A percentile compares a stretch with the other conserved stretches of the same genome.
Evolutionary conservation across 2,797 vertebrate genomes (phyloP).

Genomic region (Gadopsis bispinosus): DNA sequence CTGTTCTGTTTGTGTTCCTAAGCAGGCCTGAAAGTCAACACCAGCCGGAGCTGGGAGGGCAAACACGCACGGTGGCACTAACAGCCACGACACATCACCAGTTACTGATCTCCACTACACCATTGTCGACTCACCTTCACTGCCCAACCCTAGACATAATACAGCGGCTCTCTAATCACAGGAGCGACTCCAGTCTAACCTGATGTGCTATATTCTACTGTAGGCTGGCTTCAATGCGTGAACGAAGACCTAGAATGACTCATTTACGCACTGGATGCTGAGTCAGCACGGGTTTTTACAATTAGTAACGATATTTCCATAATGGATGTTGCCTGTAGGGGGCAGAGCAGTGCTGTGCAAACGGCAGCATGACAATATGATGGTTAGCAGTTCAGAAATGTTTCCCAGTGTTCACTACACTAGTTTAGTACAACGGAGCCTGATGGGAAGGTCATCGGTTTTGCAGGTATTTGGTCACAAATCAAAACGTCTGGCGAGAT

Average conservation of each 20-base stretch:
- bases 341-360: background rate
- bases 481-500: background rate
- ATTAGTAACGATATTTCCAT: background rate
- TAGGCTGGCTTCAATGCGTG: background rate
- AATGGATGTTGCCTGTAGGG: background rate
- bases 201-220: background rate
- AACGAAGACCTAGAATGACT: background rate
- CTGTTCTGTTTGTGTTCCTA: conserved; percentile 47
- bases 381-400: background rate
- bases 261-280: background rate
- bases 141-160: background rate
- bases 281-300: background rate
- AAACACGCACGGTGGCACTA: background rate
- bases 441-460: too few relatives aligned
- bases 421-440: background rate
- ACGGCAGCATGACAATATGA: background rate
- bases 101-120: conserved; percentile 17
- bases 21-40: conserved; percentile 56
- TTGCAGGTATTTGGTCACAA: background rate
- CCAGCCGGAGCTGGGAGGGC: conserved; percentile 21
- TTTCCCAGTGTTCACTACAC: background rate
- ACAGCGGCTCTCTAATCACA: conserved; percentile 26
- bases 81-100: background rate
- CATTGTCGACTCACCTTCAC: background rate
- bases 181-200: background rate